Conservation (phyloP, 2,113 vertebrate genomes). For the Galemys pyrenaicus region DNA sequence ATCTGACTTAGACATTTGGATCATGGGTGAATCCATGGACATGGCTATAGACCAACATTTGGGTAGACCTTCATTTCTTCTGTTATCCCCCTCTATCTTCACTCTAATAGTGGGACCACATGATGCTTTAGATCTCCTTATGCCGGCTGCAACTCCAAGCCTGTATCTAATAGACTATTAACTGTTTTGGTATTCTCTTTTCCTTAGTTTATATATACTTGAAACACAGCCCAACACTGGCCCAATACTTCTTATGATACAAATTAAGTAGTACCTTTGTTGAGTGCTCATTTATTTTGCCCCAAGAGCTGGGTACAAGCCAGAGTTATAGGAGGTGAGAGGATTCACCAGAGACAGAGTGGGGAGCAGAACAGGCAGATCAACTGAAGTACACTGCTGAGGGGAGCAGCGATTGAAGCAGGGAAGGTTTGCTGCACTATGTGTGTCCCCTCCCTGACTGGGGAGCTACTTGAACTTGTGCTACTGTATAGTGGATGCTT, state of each 20-base stretch:
- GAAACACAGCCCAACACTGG: no score
- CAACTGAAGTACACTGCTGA: no score
- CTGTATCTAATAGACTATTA: not conserved
- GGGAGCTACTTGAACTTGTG: no score
- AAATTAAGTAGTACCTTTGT: not conserved
- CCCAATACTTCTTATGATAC: not conserved
- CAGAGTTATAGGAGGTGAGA: no score
- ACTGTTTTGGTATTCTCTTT: not conserved
- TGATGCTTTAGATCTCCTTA: not conserved
- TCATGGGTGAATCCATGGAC: not conserved
- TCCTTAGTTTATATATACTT: not conserved
- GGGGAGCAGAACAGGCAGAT: no score
- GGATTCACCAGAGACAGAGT: no score
- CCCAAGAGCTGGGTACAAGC: no score
- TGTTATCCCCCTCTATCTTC: not conserved
- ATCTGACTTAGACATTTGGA: not conserved
- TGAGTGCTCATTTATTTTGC: not conserved
- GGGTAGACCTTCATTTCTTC: not conserved
- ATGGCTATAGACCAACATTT: not conserved
- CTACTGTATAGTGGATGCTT: no score
- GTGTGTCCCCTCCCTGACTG: no score
- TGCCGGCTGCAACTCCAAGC: not conserved
- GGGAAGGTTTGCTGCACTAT: no score
- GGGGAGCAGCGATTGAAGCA: no score
- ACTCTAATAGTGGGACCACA: not conserved